Percentiles rank a stretch among this genome's conserved stretches.
Conservation (phyloP, 2,113 vertebrate species). For the Jacana jacana region DNA sequence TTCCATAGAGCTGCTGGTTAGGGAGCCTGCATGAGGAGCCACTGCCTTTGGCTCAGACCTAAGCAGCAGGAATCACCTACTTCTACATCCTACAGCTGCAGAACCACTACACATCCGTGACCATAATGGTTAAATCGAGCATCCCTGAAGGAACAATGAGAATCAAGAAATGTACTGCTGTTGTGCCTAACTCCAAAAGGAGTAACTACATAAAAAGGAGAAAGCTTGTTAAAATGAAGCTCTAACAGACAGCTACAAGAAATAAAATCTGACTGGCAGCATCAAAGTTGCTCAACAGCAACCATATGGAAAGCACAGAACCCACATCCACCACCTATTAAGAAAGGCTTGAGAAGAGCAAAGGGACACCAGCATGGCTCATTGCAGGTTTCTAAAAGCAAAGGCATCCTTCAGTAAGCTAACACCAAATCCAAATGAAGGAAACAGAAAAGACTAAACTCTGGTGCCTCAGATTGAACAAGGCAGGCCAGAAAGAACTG, state of each 20-base stretch:
- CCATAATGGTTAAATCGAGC: neutral
- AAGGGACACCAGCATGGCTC: neutral
- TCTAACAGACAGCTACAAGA: neutral
- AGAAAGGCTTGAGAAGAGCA: neutral
- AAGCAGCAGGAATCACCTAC: neutral
- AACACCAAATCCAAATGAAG: neutral
- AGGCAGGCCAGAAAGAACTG: slow-evolving; percentile 13
- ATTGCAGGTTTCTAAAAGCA: neutral
- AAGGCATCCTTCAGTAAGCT: slow-evolving; percentile 3
- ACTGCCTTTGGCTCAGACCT: neutral
- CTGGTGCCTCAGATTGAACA: neutral
- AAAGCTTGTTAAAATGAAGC: slow-evolving; percentile 4
- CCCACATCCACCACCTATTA: neutral
- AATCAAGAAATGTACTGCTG: neutral
- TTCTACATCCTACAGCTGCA: neutral
- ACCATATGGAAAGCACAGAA: neutral
- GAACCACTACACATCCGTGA: neutral
- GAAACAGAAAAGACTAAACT: slow-evolving; percentile 23
- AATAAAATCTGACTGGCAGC: neutral
- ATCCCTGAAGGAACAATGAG: neutral
- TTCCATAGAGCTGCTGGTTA: neutral
- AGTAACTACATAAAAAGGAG: neutral
- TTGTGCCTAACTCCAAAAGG: neutral
- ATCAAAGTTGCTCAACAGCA: slow-evolving; percentile 18
- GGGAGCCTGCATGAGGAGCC: neutral